A percentile compares a stretch with the other conserved stretches of the same genome.
Conservation (phyloP, 1,140 invertebrate species). For the Philopotamus ludificatus region DNA sequence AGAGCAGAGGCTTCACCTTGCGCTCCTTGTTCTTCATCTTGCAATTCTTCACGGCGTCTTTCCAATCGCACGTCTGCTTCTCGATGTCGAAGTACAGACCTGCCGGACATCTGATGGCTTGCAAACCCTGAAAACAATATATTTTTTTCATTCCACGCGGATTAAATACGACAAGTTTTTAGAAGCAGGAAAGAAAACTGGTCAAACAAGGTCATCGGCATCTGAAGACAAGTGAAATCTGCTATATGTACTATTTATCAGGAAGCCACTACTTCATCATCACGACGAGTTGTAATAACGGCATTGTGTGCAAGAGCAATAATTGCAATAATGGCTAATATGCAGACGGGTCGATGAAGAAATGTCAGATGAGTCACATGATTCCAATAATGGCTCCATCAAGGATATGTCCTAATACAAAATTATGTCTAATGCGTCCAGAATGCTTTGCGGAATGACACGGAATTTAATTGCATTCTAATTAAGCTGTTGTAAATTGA, state of each 20-base stretch:
- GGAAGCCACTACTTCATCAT: conserved; percentile 11
- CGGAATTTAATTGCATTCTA: neutral
- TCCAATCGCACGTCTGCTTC: conserved; percentile 96
- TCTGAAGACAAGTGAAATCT: conserved; percentile 22
- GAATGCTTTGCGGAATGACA: neutral
- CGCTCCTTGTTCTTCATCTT: conserved; percentile 88
- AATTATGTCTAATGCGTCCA: too few species aligned
- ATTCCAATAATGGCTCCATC: too few species aligned
- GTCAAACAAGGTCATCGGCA: conserved; percentile 22
- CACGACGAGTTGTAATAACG: conserved; percentile 1
- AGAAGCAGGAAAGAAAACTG: conserved; percentile 27
- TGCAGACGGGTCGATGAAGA: neutral
- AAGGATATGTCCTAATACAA: too few species aligned
- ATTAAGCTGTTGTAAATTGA: neutral
- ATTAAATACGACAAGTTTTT: neutral
- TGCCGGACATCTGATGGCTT: conserved; percentile 89
- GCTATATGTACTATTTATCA: conserved; percentile 22
- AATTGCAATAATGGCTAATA: neutral
- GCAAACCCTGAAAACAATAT: conserved; percentile 71
- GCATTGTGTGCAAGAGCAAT: neutral
- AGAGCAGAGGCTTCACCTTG: conserved; percentile 83
- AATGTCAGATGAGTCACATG: too few species aligned
- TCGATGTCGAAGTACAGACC: conserved; percentile 94
- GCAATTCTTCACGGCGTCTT: conserved; percentile 90
- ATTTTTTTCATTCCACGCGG: neutral